Evolutionary conservation across 2,888 invertebrate genomes (phyloP), one percentile per base, ranked within the genome.

Genomic region (Onthophagus sagittarius): DNA sequence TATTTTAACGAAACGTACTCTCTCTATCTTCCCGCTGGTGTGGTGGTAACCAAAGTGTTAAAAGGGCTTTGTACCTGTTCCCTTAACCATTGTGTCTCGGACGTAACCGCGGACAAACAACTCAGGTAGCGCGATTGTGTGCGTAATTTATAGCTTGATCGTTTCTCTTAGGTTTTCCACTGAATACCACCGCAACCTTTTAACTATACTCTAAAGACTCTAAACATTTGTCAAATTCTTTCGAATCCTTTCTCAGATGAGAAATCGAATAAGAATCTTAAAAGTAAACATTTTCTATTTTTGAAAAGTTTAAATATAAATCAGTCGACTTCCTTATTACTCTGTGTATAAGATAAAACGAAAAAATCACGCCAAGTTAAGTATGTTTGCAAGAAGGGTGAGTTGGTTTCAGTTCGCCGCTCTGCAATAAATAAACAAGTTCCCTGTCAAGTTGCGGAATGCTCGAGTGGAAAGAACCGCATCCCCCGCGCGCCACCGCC

Each of bases 381-480:
- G 11, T 9, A 7, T 9, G 9, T 53, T 53, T 53, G 11, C 39
- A 53, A 53, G 23, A 23, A 23, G 39, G 39, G 39, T 53, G 39
- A 53, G 7, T 63, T n/a, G 67, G 23, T n/a, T 15, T 14, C 65
- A 65, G 31, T n/a, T 65, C 31, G 65, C 65, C 23, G 15, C 65
- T 32, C 31, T n/a, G 67, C 67, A 23, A 32, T 67, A 67, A 67
- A 23, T 67, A 67, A 67, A 67, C 67, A 67, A 67, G 67, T 67
- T 32, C n/a, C 13, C 31, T 67, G 64, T 64, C 31, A 67, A 23
- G 67, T 23, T 31, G 31, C 32, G 67, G 67, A 67, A 67, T 67
- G 67, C 67, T 23, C 15, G 73, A 72, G 75, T 77, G 65, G 77
- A 70, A 77, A 23, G 23, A 23, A 23, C 78, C 77, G 77, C 77